Percentiles rank a stretch among this genome's conserved stretches.
Conservation (phyloP, 2,113 vertebrate species). For the Prinia subflava region DNA sequence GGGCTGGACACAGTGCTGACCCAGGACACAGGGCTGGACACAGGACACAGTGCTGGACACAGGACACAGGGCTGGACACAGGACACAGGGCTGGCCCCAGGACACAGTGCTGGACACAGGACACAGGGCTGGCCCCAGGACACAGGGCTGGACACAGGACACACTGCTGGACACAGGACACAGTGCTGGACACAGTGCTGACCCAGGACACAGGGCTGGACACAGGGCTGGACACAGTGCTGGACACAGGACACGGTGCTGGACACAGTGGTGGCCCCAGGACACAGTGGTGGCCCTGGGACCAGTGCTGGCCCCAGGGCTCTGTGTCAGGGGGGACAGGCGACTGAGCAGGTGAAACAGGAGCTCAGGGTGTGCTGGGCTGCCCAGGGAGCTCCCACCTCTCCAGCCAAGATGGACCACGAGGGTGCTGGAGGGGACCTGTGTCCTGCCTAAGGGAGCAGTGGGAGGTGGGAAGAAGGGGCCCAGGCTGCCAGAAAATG, state of each 20-base stretch:
- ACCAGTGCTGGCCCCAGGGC: no score
- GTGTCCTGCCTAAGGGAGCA: accelerated
- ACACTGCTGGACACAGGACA: not conserved
- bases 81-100: not conserved
- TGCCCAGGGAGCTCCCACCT: not conserved
- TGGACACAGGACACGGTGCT: no score
- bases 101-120: no score
- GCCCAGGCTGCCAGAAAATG: not conserved
- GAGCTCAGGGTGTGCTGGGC: not conserved
- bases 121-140: no score
- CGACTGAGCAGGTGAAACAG: not conserved
- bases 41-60: no score
- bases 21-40: not conserved
- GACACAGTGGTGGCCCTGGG: no score
- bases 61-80: accelerated
- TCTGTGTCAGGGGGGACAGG: no score
- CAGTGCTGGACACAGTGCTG: no score
- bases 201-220: no score
- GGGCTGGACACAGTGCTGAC: not conserved
- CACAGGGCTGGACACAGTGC: not conserved
- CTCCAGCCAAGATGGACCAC: accelerated
- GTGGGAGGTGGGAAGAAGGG: accelerated
- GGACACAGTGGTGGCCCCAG: no score
- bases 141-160: not conserved
- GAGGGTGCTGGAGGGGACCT: not conserved